Evolutionary conservation across 2,113 vertebrate genomes (phyloP), one percentile per base, ranked within the genome.

Genomic region (Eonycteris spelaea): DNA sequence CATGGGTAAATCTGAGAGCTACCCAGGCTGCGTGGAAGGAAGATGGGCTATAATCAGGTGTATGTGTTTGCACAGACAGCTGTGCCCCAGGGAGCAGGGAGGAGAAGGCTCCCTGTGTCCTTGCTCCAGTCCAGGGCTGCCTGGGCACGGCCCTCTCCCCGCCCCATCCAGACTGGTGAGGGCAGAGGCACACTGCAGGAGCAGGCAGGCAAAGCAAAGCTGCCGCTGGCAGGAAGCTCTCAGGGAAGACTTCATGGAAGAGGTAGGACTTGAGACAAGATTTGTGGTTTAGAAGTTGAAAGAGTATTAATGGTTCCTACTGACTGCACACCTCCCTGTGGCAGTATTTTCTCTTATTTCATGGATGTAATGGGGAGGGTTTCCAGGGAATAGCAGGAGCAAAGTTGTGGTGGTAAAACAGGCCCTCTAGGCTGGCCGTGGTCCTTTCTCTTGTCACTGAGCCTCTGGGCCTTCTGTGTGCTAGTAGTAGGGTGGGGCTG

Each of bases 341-440:
- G 9, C 5, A 10, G 12, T 8, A 28, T 55, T 80, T 93, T 92
- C 71, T 45, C 38, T 67, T 51, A 28, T 67, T 84, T 93, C 65
- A 19, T 10, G 2, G 55, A 11, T 0, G 1, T 12, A 2, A 2
- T 2, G 24, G 24, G 14, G 21, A 53, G 43, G 28, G n/a, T 70
- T 86, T 68, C 63, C 26, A 33, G 65, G 24, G 15, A 18, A 15
- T 3, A 51, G 33, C 28, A 73, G 48, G 43, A 73, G 38, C 57
- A 67, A 67, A 94, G 12, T 38, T 45, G 4, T 67, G 48, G 92
- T 78, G 68, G 43, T 57, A 53, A 67, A 93, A 94, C 13, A n/a
- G 65, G 33, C 10, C 78, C 43, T 43, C 3, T 13, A 67, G 85
- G 28, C 40, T 4, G 55, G 9, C 1, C 0, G 6, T n/a, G 43